Base-by-base conservation (phyloP, 1,140 invertebrate genomes). In the Hydropsyche tenuis region DNA sequence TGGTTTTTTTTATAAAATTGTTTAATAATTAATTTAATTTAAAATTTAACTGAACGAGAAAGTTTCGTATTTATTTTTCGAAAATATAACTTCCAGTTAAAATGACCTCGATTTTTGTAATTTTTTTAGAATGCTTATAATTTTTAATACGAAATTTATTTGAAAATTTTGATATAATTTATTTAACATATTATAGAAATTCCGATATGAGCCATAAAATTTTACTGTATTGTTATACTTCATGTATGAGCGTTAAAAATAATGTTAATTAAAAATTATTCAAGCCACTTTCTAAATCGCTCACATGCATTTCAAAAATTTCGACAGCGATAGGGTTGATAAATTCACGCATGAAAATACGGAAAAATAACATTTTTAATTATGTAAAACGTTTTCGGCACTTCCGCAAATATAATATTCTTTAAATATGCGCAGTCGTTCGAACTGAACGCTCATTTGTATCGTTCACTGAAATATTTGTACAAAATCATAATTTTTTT, bases 141-240 rank as follows among this genome's bases (percentile, higher is more conserved):
- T n/a, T n/a, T n/a, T n/a, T n/a, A n/a, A n/a, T n/a, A n/a, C n/a
- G n/a, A n/a, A n/a, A n/a, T n/a, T n/a, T n/a, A n/a, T n/a, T n/a
- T n/a, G n/a, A n/a, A n/a, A n/a, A n/a, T n/a, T n/a, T n/a, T n/a
- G n/a, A n/a, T n/a, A n/a, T 37, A 37, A 9, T 4, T 37, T 37
- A 4, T 4, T 37, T 37, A 37, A 37, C 30, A 37, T 37, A 37
- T 4, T 53, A 18, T 20, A 20, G 48, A 18, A 53, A 18, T 53
- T 60, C 23, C 22, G 56, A 60, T 60, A 60, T 60, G 56, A 22
- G 22, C 25, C 56, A 25, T 60, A 60, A 60, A 60, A 60, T 60
- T 60, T 60, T 12, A 27, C 2, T 27, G 23, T 7, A 53, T 14
- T 14, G 12, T 60, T 27, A 4, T 25, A 9, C 1, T 9, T 5